Conservation (phyloP, 2,888 invertebrate species). For the Cyaniris semiargus region DNA sequence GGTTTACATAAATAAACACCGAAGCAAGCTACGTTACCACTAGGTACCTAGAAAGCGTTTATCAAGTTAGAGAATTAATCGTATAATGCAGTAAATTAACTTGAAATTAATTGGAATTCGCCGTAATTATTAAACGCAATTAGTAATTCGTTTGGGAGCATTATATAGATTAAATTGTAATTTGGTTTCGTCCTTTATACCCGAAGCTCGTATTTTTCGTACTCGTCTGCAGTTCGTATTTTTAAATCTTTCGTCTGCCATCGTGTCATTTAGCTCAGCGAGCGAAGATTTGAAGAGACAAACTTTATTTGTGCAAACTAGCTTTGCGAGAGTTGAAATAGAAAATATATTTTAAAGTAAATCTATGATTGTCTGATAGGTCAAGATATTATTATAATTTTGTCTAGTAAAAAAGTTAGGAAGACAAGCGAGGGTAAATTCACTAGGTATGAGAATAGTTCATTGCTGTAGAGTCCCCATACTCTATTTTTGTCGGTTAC, state of each 20-base stretch:
- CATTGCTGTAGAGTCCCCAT: too few relatives aligned
- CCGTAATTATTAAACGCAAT: constrained; percentile 5
- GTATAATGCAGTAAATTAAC: constrained; percentile 3
- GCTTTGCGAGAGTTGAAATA: background rate
- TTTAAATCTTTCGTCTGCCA: background rate
- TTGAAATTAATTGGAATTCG: constrained; percentile 16
- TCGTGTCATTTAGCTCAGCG: background rate
- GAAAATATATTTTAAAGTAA: background rate
- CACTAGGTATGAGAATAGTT: too few relatives aligned
- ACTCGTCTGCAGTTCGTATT: background rate
- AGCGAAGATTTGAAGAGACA: constrained; percentile 7
- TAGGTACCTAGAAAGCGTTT: background rate
- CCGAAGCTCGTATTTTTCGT: too few relatives aligned
- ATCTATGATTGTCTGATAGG: background rate
- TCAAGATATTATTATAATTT: background rate
- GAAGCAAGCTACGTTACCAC: background rate
- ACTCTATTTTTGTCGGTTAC: too few relatives aligned
- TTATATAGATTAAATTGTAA: constrained; percentile 26
- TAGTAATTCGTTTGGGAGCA: constrained; percentile 17
- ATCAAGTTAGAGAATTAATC: background rate
- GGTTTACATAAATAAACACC: background rate
- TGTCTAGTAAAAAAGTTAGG: background rate
- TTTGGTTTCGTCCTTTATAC: background rate
- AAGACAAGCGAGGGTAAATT: background rate
- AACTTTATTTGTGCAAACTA: background rate